A percentile compares a stretch with the other conserved stretches of the same genome.
Evolutionary conservation across 2,888 invertebrate species (phyloP).

Genomic region (Phania funesta): DNA sequence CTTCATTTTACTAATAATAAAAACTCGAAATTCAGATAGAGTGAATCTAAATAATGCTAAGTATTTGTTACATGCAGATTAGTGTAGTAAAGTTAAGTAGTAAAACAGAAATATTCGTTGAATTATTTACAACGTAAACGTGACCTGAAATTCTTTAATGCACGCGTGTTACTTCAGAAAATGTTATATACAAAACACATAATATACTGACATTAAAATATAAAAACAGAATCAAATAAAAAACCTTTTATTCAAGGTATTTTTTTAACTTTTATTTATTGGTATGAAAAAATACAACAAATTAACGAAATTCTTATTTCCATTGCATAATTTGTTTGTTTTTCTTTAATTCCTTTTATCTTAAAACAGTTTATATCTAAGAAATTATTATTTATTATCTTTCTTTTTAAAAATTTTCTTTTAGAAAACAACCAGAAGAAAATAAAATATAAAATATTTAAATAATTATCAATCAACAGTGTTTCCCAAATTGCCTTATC

Average conservation of each 20-base stretch:
- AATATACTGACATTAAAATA: not conserved
- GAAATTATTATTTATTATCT: constrained; percentile 21
- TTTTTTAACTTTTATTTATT: constrained; percentile 10
- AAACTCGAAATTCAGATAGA: not conserved
- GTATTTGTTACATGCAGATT: not conserved
- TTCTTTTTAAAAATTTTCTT: constrained; percentile 58
- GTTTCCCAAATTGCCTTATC: constrained; percentile 68
- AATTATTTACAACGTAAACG: constrained; percentile 71
- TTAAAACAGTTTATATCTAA: not conserved
- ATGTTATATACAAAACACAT: not conserved
- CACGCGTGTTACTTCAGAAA: constrained; percentile 2
- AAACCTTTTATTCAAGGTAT: constrained; percentile 26
- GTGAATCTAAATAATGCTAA: not conserved
- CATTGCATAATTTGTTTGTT: constrained; percentile 47
- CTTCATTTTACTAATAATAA: not conserved
- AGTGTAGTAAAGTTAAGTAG: not conserved
- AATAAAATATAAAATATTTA: constrained; percentile 31
- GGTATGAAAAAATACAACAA: not conserved
- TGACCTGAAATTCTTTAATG: constrained; percentile 38
- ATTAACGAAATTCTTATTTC: not conserved
- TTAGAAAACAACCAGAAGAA: constrained; percentile 70
- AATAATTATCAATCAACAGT: constrained; percentile 54
- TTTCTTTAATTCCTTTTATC: not conserved
- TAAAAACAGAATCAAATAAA: constrained; percentile 39
- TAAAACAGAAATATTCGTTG: constrained; percentile 1